Conservation (phyloP, 2,113 vertebrate genomes). For the Neofelis nebulosa region DNA sequence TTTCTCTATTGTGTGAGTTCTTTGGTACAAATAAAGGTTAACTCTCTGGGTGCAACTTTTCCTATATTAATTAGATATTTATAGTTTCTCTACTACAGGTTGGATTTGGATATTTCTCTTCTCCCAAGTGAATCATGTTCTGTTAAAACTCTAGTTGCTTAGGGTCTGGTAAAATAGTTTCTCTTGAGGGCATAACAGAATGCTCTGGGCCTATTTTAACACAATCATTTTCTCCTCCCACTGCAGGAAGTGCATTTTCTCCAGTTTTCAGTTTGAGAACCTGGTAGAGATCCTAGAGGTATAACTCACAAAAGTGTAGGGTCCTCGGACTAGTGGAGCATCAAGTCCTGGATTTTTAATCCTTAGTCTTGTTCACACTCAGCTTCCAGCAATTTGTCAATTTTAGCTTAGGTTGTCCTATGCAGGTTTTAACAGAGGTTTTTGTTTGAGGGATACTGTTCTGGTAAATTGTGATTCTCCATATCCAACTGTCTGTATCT, state of each 20-base stretch:
- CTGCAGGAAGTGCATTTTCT: neutral
- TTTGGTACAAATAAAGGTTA: neutral
- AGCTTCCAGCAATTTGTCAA: neutral
- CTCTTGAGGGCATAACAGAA: neutral
- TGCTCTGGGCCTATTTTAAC: neutral
- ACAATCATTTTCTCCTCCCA: neutral
- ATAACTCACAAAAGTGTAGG: neutral
- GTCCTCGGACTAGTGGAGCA: too few species aligned
- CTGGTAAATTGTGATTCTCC: neutral
- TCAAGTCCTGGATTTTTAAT: neutral
- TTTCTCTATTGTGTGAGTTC: neutral
- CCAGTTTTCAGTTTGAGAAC: neutral
- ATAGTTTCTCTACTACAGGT: neutral
- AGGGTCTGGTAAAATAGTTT: neutral
- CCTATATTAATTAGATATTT: neutral
- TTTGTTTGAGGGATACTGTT: neutral
- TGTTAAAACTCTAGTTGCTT: neutral
- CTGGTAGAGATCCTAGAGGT: neutral
- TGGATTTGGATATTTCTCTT: neutral
- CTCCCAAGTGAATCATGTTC: neutral
- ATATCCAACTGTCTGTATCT: neutral
- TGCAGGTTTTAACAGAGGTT: neutral
- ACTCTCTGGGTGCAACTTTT: neutral
- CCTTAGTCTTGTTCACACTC: neutral
- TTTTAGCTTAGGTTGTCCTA: neutral